Evolutionary conservation across 2,888 invertebrate genomes (phyloP), one percentile per base, ranked within the genome.

Genomic region (Pycnomerus fuliginosus): DNA sequence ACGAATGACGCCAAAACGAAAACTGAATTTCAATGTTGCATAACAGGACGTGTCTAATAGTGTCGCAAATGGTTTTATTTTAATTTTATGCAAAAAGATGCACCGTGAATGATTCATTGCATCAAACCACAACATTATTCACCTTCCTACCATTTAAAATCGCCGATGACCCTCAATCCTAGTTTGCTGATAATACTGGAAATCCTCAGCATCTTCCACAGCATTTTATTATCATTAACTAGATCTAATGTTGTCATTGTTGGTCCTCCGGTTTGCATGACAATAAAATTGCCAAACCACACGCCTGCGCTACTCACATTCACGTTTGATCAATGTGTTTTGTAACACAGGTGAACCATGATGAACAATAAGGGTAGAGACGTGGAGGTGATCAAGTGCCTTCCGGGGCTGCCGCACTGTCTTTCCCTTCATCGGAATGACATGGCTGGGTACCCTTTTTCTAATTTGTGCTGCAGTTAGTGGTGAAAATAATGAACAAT

Each of bases 271-370:
- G 44, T 44, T 44, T 29, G 20, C 44, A 44, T 44, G 44, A 39
- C 44, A 44, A 44, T 44, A 29, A 3, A 25, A 4, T 20, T 20
- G 5, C 17, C 30, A 38, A 44, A 39, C 33, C 44, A 34, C 37
- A 60, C 60, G 64, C 64, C 48, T 61, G 67, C 67, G 65, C 62
- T 50, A 49, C 44, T 53, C 48, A 42, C 50, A 39, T 43, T 25
- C 48, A 43, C 55, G 67, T 68, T 67, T 68, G 69, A 69, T 69
- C 69, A 66, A 69, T 68, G 59, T 55, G 47, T 37, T 33, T 30
- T 17, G 15, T 24, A 52, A 44, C 44, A 46, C 50, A 41, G 50
- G 40, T 44, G 38, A 44, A 48, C 41, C 47, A 50, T 48, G 44
- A 13, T 30, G 35, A 36, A 42, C 37, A 43, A 34, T 43, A 43